Percentiles rank a stretch among this genome's conserved stretches.
Evolutionary conservation across 2,113 vertebrate species (phyloP).

Genomic region (Pterocles gutturalis): DNA sequence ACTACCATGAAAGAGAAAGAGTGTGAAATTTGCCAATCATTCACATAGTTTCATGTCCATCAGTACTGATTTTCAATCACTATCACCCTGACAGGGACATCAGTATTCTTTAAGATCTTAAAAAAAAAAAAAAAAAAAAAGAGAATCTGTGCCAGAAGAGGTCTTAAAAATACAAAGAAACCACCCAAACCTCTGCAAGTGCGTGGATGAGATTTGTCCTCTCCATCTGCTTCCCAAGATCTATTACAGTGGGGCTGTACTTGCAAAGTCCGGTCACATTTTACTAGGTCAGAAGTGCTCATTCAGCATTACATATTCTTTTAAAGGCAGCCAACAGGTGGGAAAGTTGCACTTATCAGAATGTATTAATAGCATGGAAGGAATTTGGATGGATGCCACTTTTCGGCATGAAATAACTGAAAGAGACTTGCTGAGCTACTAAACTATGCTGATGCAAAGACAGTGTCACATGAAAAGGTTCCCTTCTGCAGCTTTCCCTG

Average conservation of each 20-base stretch:
- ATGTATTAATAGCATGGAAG: background rate
- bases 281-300: background rate
- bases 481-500: background rate
- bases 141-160: background rate
- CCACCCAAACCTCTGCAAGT: background rate
- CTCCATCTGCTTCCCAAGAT: background rate
- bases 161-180: background rate
- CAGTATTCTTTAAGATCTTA: background rate
- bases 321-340: background rate
- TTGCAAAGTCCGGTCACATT: background rate
- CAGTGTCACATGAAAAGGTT: background rate
- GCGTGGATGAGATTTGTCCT: background rate
- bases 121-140: background rate
- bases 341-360: background rate
- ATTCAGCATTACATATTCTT: background rate
- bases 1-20: background rate
- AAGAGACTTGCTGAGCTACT: background rate
- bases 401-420: background rate
- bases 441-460: background rate
- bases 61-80: background rate
- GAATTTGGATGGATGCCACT: background rate
- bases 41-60: background rate
- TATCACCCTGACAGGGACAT: background rate
- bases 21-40: background rate
- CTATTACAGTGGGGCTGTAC: background rate